phyloP scores from a whole-genome alignment of 2,797 vertebrate species.

The Catamblyrhynchus diadema region DNA sequence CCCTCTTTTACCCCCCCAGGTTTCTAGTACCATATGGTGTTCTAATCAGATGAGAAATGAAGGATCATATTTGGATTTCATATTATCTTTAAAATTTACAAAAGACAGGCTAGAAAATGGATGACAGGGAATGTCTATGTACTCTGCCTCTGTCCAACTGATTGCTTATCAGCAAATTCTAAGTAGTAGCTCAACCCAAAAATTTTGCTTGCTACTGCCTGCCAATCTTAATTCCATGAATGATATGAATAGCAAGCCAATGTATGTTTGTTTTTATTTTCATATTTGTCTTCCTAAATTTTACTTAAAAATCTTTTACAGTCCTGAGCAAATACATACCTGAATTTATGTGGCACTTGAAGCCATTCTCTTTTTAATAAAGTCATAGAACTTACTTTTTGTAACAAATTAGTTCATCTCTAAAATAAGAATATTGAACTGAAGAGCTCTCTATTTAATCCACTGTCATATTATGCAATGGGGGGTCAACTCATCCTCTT shows the following conservation, averaged over 20 bases:
- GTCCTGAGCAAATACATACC: neutral
- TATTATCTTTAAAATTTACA: neutral
- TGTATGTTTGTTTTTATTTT: neutral
- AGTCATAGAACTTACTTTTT: neutral
- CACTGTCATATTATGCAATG: neutral
- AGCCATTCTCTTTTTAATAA: neutral
- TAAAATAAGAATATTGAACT: neutral
- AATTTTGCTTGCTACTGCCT: neutral
- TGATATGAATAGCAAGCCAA: neutral
- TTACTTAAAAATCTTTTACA: neutral
- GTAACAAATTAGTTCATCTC: neutral
- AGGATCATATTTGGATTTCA: neutral
- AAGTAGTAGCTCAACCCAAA: neutral
- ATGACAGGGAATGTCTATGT: neutral
- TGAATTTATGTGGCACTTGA: neutral
- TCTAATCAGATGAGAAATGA: neutral
- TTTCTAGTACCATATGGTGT: neutral
- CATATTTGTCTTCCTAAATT: neutral
- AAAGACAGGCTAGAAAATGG: neutral
- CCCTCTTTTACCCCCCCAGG: accelerated
- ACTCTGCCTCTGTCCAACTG: neutral
- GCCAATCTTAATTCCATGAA: neutral
- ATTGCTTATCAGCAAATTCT: neutral
- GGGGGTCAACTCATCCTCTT: neutral
- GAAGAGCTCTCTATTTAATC: neutral